Percentiles rank a stretch among this genome's conserved stretches.
These are phyloP conservation scores for Coccyzus lansbergi DNA, from an alignment of 2,797 vertebrate species.

Conservation along the genomic window DNA sequence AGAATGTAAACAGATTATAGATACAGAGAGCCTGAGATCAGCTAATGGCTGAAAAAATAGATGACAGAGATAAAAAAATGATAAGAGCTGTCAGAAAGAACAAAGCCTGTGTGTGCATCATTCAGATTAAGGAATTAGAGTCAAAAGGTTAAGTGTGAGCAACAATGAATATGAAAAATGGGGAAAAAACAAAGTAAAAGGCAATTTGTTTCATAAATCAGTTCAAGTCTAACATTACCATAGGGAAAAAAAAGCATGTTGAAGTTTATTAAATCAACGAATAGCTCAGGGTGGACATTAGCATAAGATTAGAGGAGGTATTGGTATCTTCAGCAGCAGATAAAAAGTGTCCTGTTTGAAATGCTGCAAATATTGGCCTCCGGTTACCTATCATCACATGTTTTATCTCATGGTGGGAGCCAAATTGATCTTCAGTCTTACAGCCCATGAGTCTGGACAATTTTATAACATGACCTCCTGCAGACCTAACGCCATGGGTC, in stretches of 20 bases:
- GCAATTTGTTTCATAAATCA: slow-evolving; percentile 78
- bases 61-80: slow-evolving; percentile 81
- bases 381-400: not conserved
- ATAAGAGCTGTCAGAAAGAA: slow-evolving; percentile 81
- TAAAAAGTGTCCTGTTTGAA: not conserved
- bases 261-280: slow-evolving; percentile 49
- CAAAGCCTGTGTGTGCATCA: slow-evolving; percentile 79
- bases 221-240: slow-evolving; percentile 44
- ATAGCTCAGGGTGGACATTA: slow-evolving; percentile 52
- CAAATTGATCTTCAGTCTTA: not conserved
- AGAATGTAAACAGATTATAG: slow-evolving; percentile 83
- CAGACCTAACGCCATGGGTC: not conserved
- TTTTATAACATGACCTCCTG: not conserved
- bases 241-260: not conserved
- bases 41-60: slow-evolving; percentile 79
- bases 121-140: slow-evolving; percentile 80
- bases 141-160: slow-evolving; percentile 80
- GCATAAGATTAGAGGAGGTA: not conserved
- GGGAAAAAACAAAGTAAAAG: slow-evolving; percentile 77
- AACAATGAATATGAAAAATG: slow-evolving; percentile 83
- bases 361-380: not conserved
- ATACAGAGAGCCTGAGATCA: slow-evolving; percentile 69
- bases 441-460: not conserved
- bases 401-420: not conserved
- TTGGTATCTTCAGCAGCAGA: not conserved